Evolutionary conservation across 2,113 vertebrate species (phyloP), one percentile per base, ranked within the genome.

Genomic region (Cacatua alba): DNA sequence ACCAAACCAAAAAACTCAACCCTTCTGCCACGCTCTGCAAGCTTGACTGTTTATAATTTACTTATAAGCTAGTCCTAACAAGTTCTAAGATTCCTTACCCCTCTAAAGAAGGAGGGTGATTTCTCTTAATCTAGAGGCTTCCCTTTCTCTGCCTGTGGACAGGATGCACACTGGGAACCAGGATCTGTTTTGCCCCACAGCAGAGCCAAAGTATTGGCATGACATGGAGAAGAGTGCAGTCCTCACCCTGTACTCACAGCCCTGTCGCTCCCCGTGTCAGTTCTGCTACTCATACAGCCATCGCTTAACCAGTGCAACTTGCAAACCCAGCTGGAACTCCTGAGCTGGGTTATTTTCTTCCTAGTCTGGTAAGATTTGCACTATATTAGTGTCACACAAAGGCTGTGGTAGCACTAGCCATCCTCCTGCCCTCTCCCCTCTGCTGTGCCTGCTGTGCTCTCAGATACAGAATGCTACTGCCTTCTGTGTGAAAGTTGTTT

Each of bases 401-500:
- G 23, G 35, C 0, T 1, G 26, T 11, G 16, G 18, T 20, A 26
- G 31, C 8, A 24, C 74, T 39, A 44, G 62, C 25, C 24, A 16
- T 52, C 9, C 8, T 83, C 35, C 65, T 88, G 18, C 31, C 41
- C 20, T 67, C n/a, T 43, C 10, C 20, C 53, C 39, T 67, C 23
- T 67, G 78, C 35, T 28, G 23, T 37, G 60, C 41, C 2, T 9
- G 57, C 49, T 86, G 26, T 48, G 44, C 60, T 81, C 17, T 65
- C 62, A 64, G 60, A 60, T 74, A 69, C 41, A 82, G 65, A n/a
- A 23, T 35, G 44, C 29, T 39, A 2, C 65, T 24, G 33, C 44
- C 53, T 52, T 21, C 29, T 7, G 0, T 11, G 17, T 35, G 46
- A 12, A 33, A 37, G 33, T 11, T 0, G 0, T 18, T 26, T 13